These are phyloP conservation scores for Temnothorax ravouxi DNA, from an alignment of 2,888 invertebrate genomes.

Conservation along the genomic window DNA sequence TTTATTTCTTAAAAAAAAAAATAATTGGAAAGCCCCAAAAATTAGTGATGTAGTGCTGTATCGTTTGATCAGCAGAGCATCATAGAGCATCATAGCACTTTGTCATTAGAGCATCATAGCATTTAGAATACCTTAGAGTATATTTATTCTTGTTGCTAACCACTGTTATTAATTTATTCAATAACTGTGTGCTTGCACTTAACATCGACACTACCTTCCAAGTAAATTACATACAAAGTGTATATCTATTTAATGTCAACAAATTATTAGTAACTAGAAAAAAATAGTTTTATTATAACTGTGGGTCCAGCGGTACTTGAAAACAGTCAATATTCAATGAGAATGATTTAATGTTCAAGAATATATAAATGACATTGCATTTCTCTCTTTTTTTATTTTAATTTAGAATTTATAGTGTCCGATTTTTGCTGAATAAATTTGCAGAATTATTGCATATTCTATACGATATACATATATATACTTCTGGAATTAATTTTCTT, in stretches of 20 bases:
- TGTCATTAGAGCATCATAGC: conserved; percentile 37
- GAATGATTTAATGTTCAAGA: background rate
- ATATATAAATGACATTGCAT: background rate
- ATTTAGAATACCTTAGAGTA: background rate
- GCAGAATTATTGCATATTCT: background rate
- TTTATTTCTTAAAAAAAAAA: background rate
- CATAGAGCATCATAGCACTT: background rate
- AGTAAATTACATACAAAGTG: conserved; percentile 4
- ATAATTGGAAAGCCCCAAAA: conserved; percentile 28
- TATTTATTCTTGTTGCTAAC: conserved; percentile 21
- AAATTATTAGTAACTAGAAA: background rate
- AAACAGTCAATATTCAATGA: background rate
- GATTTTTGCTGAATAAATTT: background rate
- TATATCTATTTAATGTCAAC: background rate
- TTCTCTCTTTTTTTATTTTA: background rate
- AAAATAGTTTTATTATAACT: background rate
- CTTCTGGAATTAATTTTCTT: background rate
- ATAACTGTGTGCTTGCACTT: conserved; percentile 24
- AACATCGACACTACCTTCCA: background rate
- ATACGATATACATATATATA: background rate
- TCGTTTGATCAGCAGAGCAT: conserved; percentile 45
- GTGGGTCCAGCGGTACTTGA: background rate
- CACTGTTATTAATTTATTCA: conserved; percentile 6
- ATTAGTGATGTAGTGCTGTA: conserved; percentile 28
- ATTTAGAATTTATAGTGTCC: background rate